These are phyloP conservation scores for Drosophila lacteicornis DNA, from an alignment of 1,140 invertebrate genomes.

Conservation along the genomic window DNA sequence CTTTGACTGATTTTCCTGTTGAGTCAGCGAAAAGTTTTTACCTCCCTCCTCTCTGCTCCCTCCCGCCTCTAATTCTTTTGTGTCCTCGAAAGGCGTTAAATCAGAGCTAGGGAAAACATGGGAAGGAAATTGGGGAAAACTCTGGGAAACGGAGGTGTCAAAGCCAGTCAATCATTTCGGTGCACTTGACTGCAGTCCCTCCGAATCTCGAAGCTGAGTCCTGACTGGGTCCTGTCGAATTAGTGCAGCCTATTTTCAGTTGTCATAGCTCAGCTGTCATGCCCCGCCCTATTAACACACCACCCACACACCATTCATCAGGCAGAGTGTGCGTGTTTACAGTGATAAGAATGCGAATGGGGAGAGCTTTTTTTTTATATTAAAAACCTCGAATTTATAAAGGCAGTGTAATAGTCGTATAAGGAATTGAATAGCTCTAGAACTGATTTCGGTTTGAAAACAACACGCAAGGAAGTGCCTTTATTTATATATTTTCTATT, in stretches of 20 bases:
- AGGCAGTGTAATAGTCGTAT: too few relatives aligned
- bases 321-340: background rate
- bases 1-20: slow-evolving; percentile 45
- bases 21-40: slow-evolving; percentile 37
- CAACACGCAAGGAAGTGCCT: too few relatives aligned
- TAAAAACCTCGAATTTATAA: too few relatives aligned
- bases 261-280: slow-evolving; percentile 18
- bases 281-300: background rate
- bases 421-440: too few relatives aligned
- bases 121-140: background rate
- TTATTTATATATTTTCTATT: too few relatives aligned
- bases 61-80: slow-evolving; percentile 7
- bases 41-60: background rate
- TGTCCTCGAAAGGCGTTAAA: slow-evolving; percentile 8
- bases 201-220: background rate
- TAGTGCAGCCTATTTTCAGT: slow-evolving; percentile 45
- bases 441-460: too few relatives aligned
- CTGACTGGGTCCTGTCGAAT: slow-evolving; percentile 50
- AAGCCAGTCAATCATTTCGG: slow-evolving; percentile 36
- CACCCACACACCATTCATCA: too few relatives aligned
- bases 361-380: background rate
- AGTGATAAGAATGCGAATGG: background rate
- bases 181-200: slow-evolving; percentile 28
- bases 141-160: slow-evolving; percentile 20
- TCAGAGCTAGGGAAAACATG: slow-evolving; percentile 6